Conservation (phyloP, 2,888 invertebrate genomes). For the Bugulina stolonifera region DNA sequence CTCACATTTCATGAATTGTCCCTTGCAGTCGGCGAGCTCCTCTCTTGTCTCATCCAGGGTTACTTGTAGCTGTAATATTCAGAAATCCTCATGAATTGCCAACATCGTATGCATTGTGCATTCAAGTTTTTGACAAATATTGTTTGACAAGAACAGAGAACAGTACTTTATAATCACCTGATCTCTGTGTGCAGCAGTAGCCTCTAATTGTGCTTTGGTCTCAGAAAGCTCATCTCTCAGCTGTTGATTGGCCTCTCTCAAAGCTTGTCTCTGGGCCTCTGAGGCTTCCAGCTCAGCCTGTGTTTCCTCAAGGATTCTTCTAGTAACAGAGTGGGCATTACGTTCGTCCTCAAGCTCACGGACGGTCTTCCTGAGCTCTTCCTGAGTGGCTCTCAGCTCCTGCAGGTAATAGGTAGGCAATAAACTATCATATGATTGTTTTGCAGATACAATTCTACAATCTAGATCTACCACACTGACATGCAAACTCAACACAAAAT, state of each 20-base stretch:
- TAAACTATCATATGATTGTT: no score
- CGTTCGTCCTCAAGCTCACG: constrained; percentile 18
- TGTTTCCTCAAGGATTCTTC: constrained; percentile 13
- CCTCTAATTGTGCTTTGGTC: neutral
- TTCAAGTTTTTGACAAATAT: no score
- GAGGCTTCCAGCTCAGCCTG: neutral
- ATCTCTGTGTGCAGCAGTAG: neutral
- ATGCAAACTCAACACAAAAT: no score
- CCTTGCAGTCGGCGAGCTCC: neutral
- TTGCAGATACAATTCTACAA: no score
- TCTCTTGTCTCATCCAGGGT: constrained; percentile 16
- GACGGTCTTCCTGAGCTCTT: neutral
- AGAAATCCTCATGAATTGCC: neutral
- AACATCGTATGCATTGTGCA: no score
- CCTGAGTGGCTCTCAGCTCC: constrained; percentile 17
- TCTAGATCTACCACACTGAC: no score
- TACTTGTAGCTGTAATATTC: constrained; percentile 16
- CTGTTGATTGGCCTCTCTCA: neutral
- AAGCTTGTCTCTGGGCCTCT: neutral
- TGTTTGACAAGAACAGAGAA: no score
- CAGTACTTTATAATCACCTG: no score
- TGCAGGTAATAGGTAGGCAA: no score
- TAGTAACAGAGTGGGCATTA: neutral
- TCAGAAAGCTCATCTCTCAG: constrained; percentile 7
- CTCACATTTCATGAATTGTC: neutral